Evolutionary conservation across 2,888 invertebrate genomes (phyloP).

Genomic region (Standfussiana lucernea): DNA sequence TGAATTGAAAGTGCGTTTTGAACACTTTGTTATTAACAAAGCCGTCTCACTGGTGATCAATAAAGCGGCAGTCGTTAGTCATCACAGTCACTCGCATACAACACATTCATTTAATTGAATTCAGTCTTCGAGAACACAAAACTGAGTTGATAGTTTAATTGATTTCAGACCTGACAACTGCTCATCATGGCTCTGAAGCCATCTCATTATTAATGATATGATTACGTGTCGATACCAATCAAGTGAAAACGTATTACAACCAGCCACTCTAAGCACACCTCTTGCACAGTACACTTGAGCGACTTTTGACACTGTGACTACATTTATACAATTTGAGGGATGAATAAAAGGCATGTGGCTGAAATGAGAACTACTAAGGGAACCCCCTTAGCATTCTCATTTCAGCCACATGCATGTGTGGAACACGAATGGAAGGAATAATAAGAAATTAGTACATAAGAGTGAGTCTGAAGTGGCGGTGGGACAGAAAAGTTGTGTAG

Average conservation of each 20-base stretch:
- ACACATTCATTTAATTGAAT: constrained; percentile 64
- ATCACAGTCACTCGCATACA: constrained; percentile 61
- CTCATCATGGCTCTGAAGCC: constrained; percentile 31
- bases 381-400: no score
- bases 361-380: neutral
- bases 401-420: neutral
- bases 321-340: neutral
- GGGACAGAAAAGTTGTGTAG: neutral
- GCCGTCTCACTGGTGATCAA: constrained; percentile 74
- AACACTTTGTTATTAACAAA: constrained; percentile 79
- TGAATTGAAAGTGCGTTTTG: constrained; percentile 79
- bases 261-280: neutral
- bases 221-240: constrained; percentile 17
- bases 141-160: constrained; percentile 58
- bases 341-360: neutral
- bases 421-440: neutral
- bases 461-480: neutral
- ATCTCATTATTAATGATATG: constrained; percentile 17
- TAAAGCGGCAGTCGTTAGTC: constrained; percentile 73
- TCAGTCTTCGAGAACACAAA: constrained; percentile 55
- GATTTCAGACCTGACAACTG: constrained; percentile 51
- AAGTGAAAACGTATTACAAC: neutral
- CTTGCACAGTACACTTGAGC: neutral
- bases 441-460: neutral
- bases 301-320: neutral